A percentile compares a stretch with the other conserved stretches of the same genome.
These are phyloP conservation scores for Drosophila buzzatii DNA, from an alignment of 2,888 invertebrate species.

Conservation along the genomic window DNA sequence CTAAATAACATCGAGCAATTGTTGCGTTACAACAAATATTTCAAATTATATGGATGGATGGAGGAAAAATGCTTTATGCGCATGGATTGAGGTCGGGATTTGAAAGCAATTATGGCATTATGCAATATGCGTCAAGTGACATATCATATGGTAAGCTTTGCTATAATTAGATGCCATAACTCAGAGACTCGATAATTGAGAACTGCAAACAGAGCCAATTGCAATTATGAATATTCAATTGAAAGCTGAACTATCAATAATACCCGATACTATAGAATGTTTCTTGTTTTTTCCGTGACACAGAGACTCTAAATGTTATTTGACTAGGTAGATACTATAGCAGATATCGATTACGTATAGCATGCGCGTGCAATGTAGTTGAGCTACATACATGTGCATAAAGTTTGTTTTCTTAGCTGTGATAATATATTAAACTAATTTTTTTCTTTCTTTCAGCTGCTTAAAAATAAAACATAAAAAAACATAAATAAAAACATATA, in stretches of 20 bases:
- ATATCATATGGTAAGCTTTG: conserved; percentile 32
- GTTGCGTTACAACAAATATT: conserved; percentile 58
- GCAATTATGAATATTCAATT: conserved; percentile 48
- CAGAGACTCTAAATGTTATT: background rate
- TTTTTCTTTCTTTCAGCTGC: background rate
- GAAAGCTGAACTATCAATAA: conserved; percentile 18
- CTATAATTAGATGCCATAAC: conserved; percentile 59
- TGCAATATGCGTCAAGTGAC: conserved; percentile 56
- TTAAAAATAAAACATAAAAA: too few relatives aligned
- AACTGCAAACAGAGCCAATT: conserved; percentile 39
- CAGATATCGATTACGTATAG: background rate
- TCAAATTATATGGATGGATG: conserved; percentile 31
- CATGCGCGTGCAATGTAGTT: background rate
- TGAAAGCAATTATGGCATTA: conserved; percentile 38
- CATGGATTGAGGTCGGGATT: conserved; percentile 35
- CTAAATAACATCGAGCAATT: conserved; percentile 60
- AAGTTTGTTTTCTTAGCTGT: background rate
- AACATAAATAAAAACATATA: too few relatives aligned
- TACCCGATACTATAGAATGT: background rate
- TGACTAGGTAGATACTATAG: background rate
- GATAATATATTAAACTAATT: background rate
- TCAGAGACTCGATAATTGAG: conserved; percentile 52
- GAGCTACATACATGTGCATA: background rate
- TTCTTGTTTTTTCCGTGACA: too few relatives aligned
- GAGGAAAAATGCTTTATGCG: conserved; percentile 10